Conservation (phyloP, 2,797 vertebrate species). For the Eulemur coronatus region DNA sequence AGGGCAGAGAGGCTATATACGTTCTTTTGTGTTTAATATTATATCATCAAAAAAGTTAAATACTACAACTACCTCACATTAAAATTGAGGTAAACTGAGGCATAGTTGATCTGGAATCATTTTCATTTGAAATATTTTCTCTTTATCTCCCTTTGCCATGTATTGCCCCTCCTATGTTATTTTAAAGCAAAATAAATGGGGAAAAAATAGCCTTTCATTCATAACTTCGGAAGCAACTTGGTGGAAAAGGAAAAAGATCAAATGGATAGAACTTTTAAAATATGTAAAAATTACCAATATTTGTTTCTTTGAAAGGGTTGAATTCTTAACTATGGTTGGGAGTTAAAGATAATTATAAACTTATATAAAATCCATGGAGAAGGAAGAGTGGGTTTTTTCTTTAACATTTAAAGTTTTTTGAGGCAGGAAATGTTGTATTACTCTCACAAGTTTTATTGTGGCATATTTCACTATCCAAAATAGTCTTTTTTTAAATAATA, state of each 20-base stretch:
- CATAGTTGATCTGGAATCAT: neutral
- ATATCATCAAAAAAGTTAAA: neutral
- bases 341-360: neutral
- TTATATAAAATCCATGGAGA: neutral
- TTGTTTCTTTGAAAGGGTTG: neutral
- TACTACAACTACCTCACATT: neutral
- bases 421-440: neutral
- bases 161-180: neutral
- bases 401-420: neutral
- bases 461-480: neutral
- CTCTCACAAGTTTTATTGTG: neutral
- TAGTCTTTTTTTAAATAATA: neutral
- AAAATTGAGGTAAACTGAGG: neutral
- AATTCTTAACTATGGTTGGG: neutral
- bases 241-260: neutral
- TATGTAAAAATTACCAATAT: neutral
- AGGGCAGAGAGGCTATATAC: neutral
- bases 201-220: neutral
- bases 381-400: neutral
- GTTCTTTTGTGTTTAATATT: neutral
- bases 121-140: conserved; percentile 14
- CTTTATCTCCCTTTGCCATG: neutral
- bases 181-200: neutral
- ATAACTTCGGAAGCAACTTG: neutral
- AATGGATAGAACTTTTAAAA: neutral